These are phyloP conservation scores for Phenacoccus solenopsis DNA, from an alignment of 1,140 invertebrate genomes.

Conservation along the genomic window DNA sequence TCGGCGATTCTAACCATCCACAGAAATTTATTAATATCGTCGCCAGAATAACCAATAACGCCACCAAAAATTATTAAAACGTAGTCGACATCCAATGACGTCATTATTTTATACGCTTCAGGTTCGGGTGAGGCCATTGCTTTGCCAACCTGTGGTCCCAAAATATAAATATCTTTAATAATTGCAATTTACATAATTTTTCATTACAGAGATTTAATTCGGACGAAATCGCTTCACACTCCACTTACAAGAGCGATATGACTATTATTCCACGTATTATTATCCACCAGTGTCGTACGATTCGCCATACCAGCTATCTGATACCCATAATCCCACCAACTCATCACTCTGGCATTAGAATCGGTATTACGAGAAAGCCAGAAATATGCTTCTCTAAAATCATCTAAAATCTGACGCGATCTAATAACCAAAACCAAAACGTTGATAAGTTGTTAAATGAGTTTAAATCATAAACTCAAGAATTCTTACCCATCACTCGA, in stretches of 20 bases:
- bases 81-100: conserved; percentile 92
- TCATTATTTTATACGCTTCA: conserved; percentile 96
- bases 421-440: conserved; percentile 38
- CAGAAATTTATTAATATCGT: conserved; percentile 99
- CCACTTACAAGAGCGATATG: conserved; percentile 79
- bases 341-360: conserved; percentile 92
- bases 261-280: conserved; percentile 99
- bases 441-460: neutral
- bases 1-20: conserved; percentile 99
- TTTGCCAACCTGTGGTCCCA: conserved; percentile 85
- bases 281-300: conserved; percentile 92
- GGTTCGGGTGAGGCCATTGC: conserved; percentile 99
- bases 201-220: too few species aligned
- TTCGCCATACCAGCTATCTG: conserved; percentile 89
- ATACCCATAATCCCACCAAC: conserved; percentile 97
- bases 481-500: conserved; percentile 74
- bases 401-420: conserved; percentile 83
- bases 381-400: conserved; percentile 97
- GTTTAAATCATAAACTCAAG: too few species aligned
- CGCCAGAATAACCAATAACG: conserved; percentile 96
- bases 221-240: neutral
- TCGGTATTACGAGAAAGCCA: conserved; percentile 97
- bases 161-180: neutral
- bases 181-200: too few species aligned
- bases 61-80: conserved; percentile 97